Evolutionary conservation across 2,797 vertebrate species (phyloP).

Genomic region (Etheostoma nigrum): DNA sequence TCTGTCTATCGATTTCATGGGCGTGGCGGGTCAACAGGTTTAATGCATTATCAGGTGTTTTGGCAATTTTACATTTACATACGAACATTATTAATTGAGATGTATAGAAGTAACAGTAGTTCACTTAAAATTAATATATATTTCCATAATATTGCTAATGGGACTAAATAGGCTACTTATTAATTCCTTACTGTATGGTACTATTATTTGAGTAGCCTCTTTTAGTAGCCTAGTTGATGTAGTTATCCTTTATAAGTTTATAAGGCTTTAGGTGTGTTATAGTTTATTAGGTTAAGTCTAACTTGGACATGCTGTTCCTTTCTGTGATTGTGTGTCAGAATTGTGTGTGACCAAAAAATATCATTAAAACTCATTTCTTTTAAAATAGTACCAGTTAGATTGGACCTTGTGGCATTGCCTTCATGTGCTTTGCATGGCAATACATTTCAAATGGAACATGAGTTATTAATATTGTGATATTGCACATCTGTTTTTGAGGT

Average conservation of each 20-base stretch:
- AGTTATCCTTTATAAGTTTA: constrained; percentile 18
- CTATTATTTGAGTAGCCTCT: not conserved
- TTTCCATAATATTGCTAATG: not conserved
- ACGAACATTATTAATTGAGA: not conserved
- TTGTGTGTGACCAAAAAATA: not conserved
- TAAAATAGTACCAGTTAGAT: not conserved
- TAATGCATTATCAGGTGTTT: not conserved
- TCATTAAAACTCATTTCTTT: not conserved
- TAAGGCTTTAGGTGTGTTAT: not conserved
- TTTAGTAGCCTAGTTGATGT: not conserved
- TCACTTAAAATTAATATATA: not conserved
- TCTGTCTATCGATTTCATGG: constrained; percentile 34
- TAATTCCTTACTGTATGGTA: not conserved
- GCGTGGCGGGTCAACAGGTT: constrained; percentile 65
- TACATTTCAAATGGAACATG: constrained; percentile 7
- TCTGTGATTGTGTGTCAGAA: not conserved
- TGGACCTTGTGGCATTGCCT: not conserved
- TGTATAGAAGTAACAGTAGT: too few species aligned
- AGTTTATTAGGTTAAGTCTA: not conserved
- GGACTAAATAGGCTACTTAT: not conserved
- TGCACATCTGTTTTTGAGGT: constrained; percentile 38
- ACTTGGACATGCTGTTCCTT: constrained; percentile 4
- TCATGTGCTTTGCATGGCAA: constrained; percentile 25
- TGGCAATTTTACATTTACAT: not conserved
- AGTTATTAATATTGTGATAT: constrained; percentile 2